phyloP scores from a whole-genome alignment of 2,113 vertebrate species.

The Brachyhypopomus gauderio region DNA sequence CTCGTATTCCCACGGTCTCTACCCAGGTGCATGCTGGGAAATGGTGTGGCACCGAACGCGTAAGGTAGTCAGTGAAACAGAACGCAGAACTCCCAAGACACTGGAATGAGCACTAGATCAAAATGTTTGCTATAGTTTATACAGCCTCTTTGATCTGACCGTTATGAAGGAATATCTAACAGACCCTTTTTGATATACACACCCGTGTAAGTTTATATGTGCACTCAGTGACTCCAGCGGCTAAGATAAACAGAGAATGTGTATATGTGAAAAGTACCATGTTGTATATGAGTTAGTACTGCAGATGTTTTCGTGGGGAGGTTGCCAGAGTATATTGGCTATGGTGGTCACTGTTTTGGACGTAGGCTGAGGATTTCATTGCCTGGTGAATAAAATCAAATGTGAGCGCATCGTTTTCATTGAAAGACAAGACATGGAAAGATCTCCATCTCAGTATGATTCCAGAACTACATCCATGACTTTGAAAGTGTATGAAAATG shows the following conservation, averaged over 20 bases:
- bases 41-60: background rate
- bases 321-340: background rate
- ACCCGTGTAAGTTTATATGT: background rate
- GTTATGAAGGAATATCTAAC: background rate
- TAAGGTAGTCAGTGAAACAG: background rate
- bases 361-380: background rate
- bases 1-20: background rate
- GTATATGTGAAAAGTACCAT: background rate
- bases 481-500: slow-evolving; percentile 35
- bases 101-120: background rate
- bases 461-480: background rate
- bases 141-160: background rate
- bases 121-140: background rate
- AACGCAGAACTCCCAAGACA: background rate
- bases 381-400: background rate
- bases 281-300: slow-evolving; percentile 1
- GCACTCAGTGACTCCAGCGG: background rate
- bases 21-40: background rate
- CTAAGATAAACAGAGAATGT: background rate
- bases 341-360: background rate
- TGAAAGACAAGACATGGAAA: background rate
- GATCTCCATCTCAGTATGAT: background rate
- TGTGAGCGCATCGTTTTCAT: no score
- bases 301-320: background rate
- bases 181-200: background rate